Evolutionary conservation across 1,140 invertebrate genomes (phyloP).

Genomic region (Drosophila pseudoobscura): DNA sequence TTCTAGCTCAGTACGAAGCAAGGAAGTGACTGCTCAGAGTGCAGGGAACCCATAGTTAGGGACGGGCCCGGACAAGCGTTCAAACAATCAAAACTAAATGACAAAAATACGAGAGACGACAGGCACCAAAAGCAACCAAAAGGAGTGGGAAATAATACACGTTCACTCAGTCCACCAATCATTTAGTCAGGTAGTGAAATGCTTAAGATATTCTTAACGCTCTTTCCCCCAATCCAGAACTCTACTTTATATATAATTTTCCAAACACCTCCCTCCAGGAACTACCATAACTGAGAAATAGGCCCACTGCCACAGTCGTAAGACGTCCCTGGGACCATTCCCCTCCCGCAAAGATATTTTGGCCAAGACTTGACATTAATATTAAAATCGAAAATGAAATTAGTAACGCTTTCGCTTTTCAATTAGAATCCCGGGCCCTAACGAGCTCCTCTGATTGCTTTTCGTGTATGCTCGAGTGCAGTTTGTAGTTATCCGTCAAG

Average conservation of each 20-base stretch:
- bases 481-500: slow-evolving; percentile 49
- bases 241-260: too few relatives aligned
- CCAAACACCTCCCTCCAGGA: too few relatives aligned
- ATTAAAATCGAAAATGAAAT: slow-evolving; percentile 55
- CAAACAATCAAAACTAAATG: slow-evolving; percentile 55
- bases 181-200: too few relatives aligned
- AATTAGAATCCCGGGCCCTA: slow-evolving; percentile 51
- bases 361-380: slow-evolving; percentile 11
- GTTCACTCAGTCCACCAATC: too few relatives aligned
- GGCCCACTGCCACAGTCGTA: not conserved
- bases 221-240: too few relatives aligned
- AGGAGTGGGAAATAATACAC: not conserved
- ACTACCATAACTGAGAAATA: not conserved
- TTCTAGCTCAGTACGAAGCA: slow-evolving; percentile 34
- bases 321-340: too few relatives aligned
- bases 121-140: slow-evolving; percentile 1
- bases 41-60: slow-evolving; percentile 20
- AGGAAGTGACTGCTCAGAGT: not conserved
- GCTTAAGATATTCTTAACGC: too few relatives aligned
- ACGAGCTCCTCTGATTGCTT: slow-evolving; percentile 56
- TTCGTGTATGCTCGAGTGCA: slow-evolving; percentile 49
- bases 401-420: slow-evolving; percentile 64
- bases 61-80: slow-evolving; percentile 14
- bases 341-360: too few relatives aligned
- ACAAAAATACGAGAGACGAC: slow-evolving; percentile 39